Evolutionary conservation across 1,140 invertebrate species (phyloP).

Genomic region (Amphibalanus amphitrite): DNA sequence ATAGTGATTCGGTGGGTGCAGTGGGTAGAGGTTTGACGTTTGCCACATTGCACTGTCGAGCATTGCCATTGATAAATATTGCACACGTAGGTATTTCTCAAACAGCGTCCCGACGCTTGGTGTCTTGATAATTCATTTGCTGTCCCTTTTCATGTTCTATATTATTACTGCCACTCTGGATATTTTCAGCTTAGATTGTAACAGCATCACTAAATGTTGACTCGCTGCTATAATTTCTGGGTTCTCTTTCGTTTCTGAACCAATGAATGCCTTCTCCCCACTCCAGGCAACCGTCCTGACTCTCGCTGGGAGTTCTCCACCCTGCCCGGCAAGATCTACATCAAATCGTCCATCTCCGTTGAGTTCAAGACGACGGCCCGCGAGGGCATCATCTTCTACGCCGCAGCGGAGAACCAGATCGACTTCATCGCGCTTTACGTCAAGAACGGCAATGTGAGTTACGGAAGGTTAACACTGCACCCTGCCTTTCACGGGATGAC

Average conservation of each 20-base stretch:
- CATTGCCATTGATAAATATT: no score
- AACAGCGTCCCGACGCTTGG: no score
- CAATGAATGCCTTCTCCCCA: not conserved
- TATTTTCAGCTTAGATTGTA: no score
- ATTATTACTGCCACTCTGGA: no score
- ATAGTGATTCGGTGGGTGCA: no score
- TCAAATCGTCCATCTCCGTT: conserved; percentile 54
- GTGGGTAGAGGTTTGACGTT: no score
- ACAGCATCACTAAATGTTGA: conserved; percentile 1
- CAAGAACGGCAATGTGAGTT: conserved; percentile 49
- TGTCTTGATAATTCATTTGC: no score
- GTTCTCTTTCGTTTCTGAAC: not conserved
- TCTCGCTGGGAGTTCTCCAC: conserved; percentile 53
- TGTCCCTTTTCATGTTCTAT: no score
- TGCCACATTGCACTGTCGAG: no score
- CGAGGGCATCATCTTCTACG: conserved; percentile 75
- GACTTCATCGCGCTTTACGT: conserved; percentile 70
- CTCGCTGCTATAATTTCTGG: not conserved
- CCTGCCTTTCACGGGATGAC: no score
- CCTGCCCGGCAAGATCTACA: conserved; percentile 39
- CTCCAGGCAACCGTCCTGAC: conserved; percentile 40
- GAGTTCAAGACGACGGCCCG: conserved; percentile 57
- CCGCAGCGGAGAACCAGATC: conserved; percentile 40
- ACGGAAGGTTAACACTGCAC: no score
- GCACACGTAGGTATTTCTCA: no score